Percentiles rank a stretch among this genome's conserved stretches.
Conservation (phyloP, 37 sponge, comb jelly and placozoan genomes). For the Cladorhizidae sp. region DNA sequence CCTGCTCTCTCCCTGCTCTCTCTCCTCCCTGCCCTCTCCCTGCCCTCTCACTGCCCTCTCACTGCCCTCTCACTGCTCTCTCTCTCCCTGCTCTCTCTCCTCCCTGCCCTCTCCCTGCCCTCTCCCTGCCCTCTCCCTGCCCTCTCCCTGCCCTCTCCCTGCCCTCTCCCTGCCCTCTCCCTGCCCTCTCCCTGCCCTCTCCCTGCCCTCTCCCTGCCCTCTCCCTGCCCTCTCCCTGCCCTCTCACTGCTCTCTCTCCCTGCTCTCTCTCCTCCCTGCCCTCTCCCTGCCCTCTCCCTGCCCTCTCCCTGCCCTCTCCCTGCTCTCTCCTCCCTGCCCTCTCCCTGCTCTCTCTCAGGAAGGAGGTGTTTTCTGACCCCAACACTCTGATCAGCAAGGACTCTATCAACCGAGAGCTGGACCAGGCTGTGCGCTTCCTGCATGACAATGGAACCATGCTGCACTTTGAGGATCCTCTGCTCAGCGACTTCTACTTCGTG, state of each 20-base stretch:
- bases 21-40: background rate
- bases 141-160: background rate
- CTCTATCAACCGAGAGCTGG: constrained; percentile 70
- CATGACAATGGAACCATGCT: constrained; percentile 87
- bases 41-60: background rate
- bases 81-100: background rate
- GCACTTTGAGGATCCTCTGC: constrained; percentile 83
- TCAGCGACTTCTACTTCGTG: constrained; percentile 85
- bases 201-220: too few species aligned
- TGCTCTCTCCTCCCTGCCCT: background rate
- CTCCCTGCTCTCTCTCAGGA: constrained; percentile 25
- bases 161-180: background rate
- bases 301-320: constrained; percentile 5
- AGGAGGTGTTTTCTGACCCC: constrained; percentile 56
- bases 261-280: background rate
- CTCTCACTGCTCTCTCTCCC: background rate
- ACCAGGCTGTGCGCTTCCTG: constrained; percentile 83
- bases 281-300: background rate
- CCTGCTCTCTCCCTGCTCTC: background rate
- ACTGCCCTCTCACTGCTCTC: background rate
- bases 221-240: background rate
- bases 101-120: background rate
- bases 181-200: constrained; percentile 12
- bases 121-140: constrained; percentile 3
- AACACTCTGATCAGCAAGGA: constrained; percentile 49